Base-by-base conservation (phyloP, 2,113 vertebrate species). In the Orthonyx spaldingii region DNA sequence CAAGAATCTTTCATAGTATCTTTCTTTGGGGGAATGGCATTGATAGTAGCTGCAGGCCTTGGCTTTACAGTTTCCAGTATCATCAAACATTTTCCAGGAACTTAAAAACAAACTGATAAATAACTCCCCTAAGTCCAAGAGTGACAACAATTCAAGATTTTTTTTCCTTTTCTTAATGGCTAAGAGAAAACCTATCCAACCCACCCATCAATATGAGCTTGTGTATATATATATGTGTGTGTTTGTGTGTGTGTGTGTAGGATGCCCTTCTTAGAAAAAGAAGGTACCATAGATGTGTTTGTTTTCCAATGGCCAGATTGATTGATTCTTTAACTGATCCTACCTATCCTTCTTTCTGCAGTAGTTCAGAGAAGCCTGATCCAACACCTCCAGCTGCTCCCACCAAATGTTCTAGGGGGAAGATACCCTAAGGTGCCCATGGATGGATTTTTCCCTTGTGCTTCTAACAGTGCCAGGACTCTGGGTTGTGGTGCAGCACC, bases 371-470 rank as follows among this genome's bases (percentile, higher is more conserved):
- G 88, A 93, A 93, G 80, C 52, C 39, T 0, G 0, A 70, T 44
- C 46, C 27, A 60, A 44, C 84, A 68, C 42, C 44, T 56, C 49
- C 37, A 11, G 3, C 5, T 1, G 18, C 5, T 2, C 10, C 3
- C 10, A 11, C 15, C 15, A 53, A 75, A 22, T 8, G 22, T 49
- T 68, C 61, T 23, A 33, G 13, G 22, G 33, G 32, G 32, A 93
- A 84, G 41, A 53, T 86, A 68, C 41, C 16, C 65, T 41, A 84
- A 81, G 86, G 70, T 81, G 64, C 60, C 53, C 64, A 26, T 61
- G 92, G 89, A 92, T 95, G 94, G 80, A 96, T 91, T 93, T 87
- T 93, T 68, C 72, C 64, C 69, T 96, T 95, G 93, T 96, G 93
- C 92, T 93, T 94, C 76, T 94, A 8, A 44, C 41, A 57, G 56